Evolutionary conservation across 2,797 vertebrate genomes (phyloP).

Genomic region (Gadopsis bispinosus): DNA sequence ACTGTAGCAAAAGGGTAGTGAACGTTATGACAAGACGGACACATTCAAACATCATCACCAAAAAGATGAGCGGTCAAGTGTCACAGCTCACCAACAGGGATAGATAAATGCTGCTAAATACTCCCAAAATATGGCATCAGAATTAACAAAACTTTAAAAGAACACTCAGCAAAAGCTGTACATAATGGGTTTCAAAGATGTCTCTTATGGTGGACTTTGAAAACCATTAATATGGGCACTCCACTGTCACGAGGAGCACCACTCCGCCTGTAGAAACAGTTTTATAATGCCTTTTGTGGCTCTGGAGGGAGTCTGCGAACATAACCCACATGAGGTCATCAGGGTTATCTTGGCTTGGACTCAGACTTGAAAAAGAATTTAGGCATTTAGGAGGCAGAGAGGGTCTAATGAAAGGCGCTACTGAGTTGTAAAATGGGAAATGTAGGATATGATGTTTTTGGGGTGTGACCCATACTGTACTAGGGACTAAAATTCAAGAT

Average conservation of each 20-base stretch:
- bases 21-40: too few species aligned
- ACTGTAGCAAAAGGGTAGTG: neutral
- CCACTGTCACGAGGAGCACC: neutral
- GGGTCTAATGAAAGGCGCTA: slow-evolving; percentile 17
- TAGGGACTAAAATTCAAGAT: neutral
- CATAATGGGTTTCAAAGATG: neutral
- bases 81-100: slow-evolving; percentile 12
- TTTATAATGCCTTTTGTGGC: neutral
- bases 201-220: neutral
- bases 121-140: neutral
- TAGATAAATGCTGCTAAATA: neutral
- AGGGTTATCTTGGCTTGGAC: slow-evolving; percentile 39
- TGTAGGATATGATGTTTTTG: neutral
- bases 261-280: neutral
- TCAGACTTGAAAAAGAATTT: neutral
- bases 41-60: neutral
- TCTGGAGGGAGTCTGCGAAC: slow-evolving; percentile 1
- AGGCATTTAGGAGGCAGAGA: slow-evolving; percentile 4
- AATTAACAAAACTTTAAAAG: neutral
- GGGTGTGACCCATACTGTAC: neutral
- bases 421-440: slow-evolving; percentile 2
- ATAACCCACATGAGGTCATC: slow-evolving; percentile 26
- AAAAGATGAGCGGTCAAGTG: slow-evolving; percentile 6
- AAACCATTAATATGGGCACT: neutral
- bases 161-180: neutral